phyloP scores from a whole-genome alignment of 2,113 vertebrate species.

The Camelus dromedarius region DNA sequence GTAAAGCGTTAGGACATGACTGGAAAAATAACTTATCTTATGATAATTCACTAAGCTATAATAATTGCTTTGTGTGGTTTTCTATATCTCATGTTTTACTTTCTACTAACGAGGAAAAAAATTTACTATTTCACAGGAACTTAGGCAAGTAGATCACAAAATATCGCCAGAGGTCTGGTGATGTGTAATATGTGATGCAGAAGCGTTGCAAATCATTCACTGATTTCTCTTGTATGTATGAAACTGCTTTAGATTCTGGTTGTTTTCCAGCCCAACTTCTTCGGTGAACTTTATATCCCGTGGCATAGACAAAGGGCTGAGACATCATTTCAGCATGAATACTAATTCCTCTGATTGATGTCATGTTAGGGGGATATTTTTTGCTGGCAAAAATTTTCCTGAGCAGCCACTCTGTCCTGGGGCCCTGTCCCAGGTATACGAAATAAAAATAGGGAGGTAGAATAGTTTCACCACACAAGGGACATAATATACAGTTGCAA shows the following conservation, averaged over 20 bases:
- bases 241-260: background rate
- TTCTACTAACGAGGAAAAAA: background rate
- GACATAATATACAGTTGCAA: background rate
- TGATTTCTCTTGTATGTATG: too few relatives aligned
- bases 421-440: background rate
- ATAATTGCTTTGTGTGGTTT: background rate
- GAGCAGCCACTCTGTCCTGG: background rate
- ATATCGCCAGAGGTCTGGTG: background rate
- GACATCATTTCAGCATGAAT: background rate
- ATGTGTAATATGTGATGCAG: background rate
- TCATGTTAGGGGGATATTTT: background rate
- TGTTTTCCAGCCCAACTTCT: background rate
- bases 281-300: background rate
- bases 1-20: background rate
- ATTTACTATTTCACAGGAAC: background rate
- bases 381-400: background rate
- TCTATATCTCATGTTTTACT: background rate
- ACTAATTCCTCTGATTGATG: background rate
- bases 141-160: background rate
- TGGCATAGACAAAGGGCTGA: background rate
- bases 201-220: background rate
- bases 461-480: background rate
- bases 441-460: background rate
- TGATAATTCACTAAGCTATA: background rate
- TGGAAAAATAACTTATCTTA: background rate